Percentiles rank a stretch among this genome's conserved stretches.
Conservation (phyloP, 2,113 vertebrate species). For the Nyctereutes procyonoides region DNA sequence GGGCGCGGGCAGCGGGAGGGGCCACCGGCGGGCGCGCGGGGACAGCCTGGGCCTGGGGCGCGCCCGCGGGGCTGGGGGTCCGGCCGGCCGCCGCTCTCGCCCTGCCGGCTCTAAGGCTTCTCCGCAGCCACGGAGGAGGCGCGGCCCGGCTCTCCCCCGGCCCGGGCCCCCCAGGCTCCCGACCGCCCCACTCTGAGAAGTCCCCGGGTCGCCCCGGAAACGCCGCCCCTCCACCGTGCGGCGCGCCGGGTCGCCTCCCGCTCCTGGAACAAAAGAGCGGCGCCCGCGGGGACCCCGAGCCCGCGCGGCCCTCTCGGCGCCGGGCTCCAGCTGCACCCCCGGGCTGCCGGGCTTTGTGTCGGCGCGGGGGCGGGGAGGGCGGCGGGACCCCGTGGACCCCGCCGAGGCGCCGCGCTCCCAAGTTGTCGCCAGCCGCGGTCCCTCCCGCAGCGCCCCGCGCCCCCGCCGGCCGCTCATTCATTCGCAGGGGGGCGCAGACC, state of each 20-base stretch:
- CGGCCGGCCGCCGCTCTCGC: not conserved
- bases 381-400: not conserved
- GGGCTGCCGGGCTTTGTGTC: constrained; percentile 64
- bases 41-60: constrained; percentile 17
- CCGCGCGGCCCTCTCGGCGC: not conserved
- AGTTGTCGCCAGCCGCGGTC: not conserved
- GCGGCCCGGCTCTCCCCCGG: not conserved
- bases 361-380: constrained; percentile 21
- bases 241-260: constrained; percentile 54
- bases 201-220: constrained; percentile 70
- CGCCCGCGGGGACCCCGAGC: constrained; percentile 21
- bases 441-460: not conserved
- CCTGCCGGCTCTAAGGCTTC: not conserved
- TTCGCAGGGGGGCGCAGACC: not conserved
- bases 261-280: constrained; percentile 74
- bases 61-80: not conserved
- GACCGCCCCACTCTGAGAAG: not conserved
- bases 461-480: constrained; percentile 76
- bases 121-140: not conserved
- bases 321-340: not conserved
- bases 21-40: constrained; percentile 41
- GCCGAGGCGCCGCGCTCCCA: not conserved
- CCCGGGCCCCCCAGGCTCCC: constrained; percentile 21
- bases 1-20: constrained; percentile 57
- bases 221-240: constrained; percentile 35